Base-by-base conservation (phyloP, 2,888 invertebrate genomes). In the Pyrochroa serraticornis region DNA sequence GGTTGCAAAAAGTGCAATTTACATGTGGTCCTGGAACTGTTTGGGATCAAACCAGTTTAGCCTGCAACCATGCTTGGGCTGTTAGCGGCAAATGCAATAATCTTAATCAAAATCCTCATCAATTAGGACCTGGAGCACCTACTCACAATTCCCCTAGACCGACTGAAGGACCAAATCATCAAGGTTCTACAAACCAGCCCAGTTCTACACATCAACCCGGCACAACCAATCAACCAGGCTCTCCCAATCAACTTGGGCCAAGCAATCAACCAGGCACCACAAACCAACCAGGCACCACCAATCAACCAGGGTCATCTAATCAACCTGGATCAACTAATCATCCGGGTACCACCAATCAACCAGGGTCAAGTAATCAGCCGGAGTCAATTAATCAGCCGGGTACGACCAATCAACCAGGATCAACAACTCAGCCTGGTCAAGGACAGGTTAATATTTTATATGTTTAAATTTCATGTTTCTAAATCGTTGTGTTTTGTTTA, bases 1-100 rank as follows among this genome's bases (percentile, higher is more conserved):
- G 55, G 5, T 22, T 13, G 2, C 60, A 82, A 73, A 3, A 81
- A 79, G 67, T 83, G 83, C 68, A 85, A 87, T 44, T 89, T 88
- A 76, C 79, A 46, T 89, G 89, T 69, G 85, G 85, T 0, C 82
- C 83, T 56, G 88, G 87, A 33, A 89, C 89, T 0, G 83, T 84
- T n/a, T 90, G 89, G 88, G 87, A 88, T 68, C 83, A 84, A 69
- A 80, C 81, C n/a, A 78, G 83, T 48, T 82, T 84, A 69, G 83
- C 84, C 0, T 90, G 87, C 71, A 86, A 86, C 71, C 82, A 85
- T 70, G 81, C 80, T 13, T 82, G 82, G 79, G 82, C 82, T 37
- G 84, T 84, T 6, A 67, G 66, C 49, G 73, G 71, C 36, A 58
- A 62, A 46, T 66, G 66, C 37, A 55, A 54, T 7, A 47, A 41